Percentiles rank a stretch among this genome's conserved stretches.
These are phyloP conservation scores for Tipula vernalis DNA, from an alignment of 2,888 invertebrate species.

Conservation along the genomic window DNA sequence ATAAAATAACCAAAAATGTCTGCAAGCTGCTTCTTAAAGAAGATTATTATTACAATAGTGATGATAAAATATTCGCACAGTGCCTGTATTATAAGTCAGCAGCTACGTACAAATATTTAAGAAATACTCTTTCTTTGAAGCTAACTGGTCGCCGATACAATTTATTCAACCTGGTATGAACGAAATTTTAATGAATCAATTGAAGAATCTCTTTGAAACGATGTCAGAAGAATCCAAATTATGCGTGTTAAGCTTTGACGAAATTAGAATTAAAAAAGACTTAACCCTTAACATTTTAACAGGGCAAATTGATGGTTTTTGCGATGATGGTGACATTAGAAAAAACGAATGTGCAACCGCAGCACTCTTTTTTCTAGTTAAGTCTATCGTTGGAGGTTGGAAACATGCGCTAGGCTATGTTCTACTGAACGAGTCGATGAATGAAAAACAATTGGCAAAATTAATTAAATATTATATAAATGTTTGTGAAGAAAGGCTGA, in stretches of 20 bases:
- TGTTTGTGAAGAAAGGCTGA: not conserved
- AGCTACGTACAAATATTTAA: not conserved
- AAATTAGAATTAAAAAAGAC: not conserved
- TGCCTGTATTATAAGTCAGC: not conserved
- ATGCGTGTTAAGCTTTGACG: not conserved
- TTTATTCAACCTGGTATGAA: not conserved
- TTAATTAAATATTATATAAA: not conserved
- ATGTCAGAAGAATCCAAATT: not conserved
- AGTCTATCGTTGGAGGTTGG: not conserved
- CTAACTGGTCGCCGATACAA: not conserved
- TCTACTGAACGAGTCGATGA: not conserved
- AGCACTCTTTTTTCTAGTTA: not conserved
- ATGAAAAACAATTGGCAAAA: not conserved
- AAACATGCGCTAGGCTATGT: not conserved
- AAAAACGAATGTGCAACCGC: not conserved
- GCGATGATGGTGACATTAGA: not conserved
- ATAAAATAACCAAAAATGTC: not conserved
- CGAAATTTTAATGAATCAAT: not conserved
- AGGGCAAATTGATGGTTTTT: not conserved
- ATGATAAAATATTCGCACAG: not conserved
- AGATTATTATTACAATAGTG: not conserved
- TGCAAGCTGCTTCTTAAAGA: not conserved
- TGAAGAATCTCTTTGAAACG: not conserved
- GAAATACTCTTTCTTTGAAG: not conserved
- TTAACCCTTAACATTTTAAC: not conserved